Percentiles rank a stretch among this genome's conserved stretches.
Evolutionary conservation across 2,888 invertebrate species (phyloP).

Genomic region (Zygaena filipendulae): DNA sequence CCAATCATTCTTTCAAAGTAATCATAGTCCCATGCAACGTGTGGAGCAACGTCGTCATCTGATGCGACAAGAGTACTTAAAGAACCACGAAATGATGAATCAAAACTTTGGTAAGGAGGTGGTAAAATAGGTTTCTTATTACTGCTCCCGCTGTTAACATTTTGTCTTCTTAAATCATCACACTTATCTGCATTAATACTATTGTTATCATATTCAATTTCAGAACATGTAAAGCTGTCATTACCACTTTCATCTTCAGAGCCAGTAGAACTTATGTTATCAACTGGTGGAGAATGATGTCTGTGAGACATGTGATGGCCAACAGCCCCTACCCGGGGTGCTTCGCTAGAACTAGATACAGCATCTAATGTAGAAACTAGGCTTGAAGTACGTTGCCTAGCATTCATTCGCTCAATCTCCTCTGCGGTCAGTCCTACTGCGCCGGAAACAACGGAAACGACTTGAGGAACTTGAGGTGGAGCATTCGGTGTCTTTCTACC

Average conservation of each 20-base stretch:
- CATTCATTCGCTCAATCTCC: slow-evolving; percentile 91
- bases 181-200: slow-evolving; percentile 84
- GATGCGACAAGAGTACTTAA: slow-evolving; percentile 93
- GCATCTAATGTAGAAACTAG: slow-evolving; percentile 93
- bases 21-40: slow-evolving; percentile 91
- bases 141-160: slow-evolving; percentile 61
- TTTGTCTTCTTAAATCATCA: slow-evolving; percentile 70
- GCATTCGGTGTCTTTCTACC: slow-evolving; percentile 78
- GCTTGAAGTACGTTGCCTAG: slow-evolving; percentile 88
- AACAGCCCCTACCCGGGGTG: slow-evolving; percentile 74
- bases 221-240: slow-evolving; percentile 98
- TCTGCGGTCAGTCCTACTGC: slow-evolving; percentile 91
- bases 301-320: slow-evolving; percentile 77
- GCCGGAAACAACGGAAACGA: slow-evolving; percentile 72
- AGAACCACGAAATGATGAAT: slow-evolving; percentile 94
- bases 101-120: slow-evolving; percentile 89
- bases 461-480: slow-evolving; percentile 75
- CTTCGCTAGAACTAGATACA: slow-evolving; percentile 91
- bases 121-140: slow-evolving; percentile 76
- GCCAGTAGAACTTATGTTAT: slow-evolving; percentile 79
- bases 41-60: slow-evolving; percentile 89
- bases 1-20: slow-evolving; percentile 94
- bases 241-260: slow-evolving; percentile 94
- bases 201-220: slow-evolving; percentile 96
- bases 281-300: slow-evolving; percentile 78